Evolutionary conservation across 2,797 vertebrate species (phyloP), one percentile per base, ranked within the genome.

Genomic region (Brotula barbata): DNA sequence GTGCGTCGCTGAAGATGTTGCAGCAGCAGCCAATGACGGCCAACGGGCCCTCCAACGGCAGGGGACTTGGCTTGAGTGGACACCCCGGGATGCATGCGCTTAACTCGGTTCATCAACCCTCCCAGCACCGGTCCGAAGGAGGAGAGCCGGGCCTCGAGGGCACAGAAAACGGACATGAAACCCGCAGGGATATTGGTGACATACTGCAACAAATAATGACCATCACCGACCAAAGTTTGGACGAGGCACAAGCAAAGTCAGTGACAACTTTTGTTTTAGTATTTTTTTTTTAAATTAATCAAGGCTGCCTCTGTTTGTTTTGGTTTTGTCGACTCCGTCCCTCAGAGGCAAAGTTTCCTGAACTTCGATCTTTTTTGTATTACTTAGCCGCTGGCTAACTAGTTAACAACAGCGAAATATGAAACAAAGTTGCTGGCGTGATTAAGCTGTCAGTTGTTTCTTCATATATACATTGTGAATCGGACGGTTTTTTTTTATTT

Each of bases 151-250:
- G 91, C 89, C 92, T 93, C 57, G 93, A 94, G 64, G 88, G 89
- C 68, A 82, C 90, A 7, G 94, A 94, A 50, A 92, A 93, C 71
- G 94, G 94, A 78, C 92, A 91, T 3, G 93, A 94, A 85, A 84
- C 71, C 85, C 92, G 93, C 83, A 87, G 94, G 86, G 94, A 95
- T 75, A 95, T 95, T 31, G 94, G 95, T 2, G 95, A 96, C 83
- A 96, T 96, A 79, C 85, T 97, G 79, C 95, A 97, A 82, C 95
- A 95, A 83, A 96, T 97, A 75, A 95, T 96, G 95, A 96, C 94
- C 80, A 96, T 97, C 82, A 96, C 95, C 55, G 94, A 96, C 92
- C 95, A 96, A 91, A 96, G 95, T 93, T 89, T 97, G 90, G 95
- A 97, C 85, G 95, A 96, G 87, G 95, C 95, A 48, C 95, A 97